Percentiles rank a stretch among this genome's conserved stretches.
Evolutionary conservation across 2,797 vertebrate genomes (phyloP).

Genomic region (Poeciliopsis paucimaculata): DNA sequence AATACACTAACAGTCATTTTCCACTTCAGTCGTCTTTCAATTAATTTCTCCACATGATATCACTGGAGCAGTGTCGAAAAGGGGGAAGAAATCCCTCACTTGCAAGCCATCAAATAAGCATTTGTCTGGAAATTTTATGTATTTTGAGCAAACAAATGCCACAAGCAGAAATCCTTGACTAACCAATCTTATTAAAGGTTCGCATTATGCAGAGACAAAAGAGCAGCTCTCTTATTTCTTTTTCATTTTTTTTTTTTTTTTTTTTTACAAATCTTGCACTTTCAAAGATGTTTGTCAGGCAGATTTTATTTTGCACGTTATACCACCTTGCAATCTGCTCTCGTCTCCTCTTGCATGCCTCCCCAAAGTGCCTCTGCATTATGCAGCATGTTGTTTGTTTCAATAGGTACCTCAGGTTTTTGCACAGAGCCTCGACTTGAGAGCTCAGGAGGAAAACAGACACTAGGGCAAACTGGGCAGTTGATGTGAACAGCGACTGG

Average conservation of each 20-base stretch:
- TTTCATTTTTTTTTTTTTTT: background rate
- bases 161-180: constrained; percentile 18
- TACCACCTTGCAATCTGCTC: constrained; percentile 29
- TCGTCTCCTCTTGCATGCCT: constrained; percentile 16
- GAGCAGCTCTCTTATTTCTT: background rate
- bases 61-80: constrained; percentile 39
- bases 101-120: constrained; percentile 40
- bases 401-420: constrained; percentile 39
- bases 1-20: constrained; percentile 69
- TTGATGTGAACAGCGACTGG: background rate
- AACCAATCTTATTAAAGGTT: constrained; percentile 12
- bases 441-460: constrained; percentile 10
- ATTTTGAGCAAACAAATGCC: constrained; percentile 49
- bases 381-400: constrained; percentile 33
- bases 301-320: constrained; percentile 38
- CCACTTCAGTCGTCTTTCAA: constrained; percentile 73
- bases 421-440: constrained; percentile 15
- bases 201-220: constrained; percentile 17
- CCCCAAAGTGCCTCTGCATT: constrained; percentile 24
- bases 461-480: background rate
- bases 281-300: constrained; percentile 45
- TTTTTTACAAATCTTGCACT: constrained; percentile 7
- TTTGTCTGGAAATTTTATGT: constrained; percentile 49
- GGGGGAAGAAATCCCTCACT: constrained; percentile 40
- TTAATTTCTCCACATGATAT: constrained; percentile 65